Conservation (phyloP, 2,888 invertebrate species). For the Oxystoma pomonae region DNA sequence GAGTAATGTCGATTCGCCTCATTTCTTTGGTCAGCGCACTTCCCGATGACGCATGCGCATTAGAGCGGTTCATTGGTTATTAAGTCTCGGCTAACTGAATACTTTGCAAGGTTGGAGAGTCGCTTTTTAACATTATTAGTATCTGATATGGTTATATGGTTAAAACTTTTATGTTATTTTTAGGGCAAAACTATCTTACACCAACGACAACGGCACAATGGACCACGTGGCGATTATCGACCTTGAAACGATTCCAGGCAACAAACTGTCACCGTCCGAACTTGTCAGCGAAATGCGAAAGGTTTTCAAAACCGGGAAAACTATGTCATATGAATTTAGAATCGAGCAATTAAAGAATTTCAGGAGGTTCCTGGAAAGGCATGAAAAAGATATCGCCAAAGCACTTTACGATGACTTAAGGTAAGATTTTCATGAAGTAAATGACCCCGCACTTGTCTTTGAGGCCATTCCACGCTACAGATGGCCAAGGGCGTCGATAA, state of each 20-base stretch:
- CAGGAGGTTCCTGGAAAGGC: conserved; percentile 70
- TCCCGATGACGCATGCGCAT: too few species aligned
- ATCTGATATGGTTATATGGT: too few species aligned
- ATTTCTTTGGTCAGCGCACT: too few species aligned
- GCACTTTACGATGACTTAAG: conserved; percentile 63
- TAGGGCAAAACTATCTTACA: conserved; percentile 13
- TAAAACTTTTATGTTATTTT: conserved; percentile 9
- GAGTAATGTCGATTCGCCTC: too few species aligned
- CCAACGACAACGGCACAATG: conserved; percentile 10
- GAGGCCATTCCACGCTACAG: too few species aligned
- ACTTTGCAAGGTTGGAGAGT: too few species aligned
- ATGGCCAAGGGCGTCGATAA: too few species aligned
- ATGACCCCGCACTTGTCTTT: too few species aligned
- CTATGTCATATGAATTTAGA: conserved; percentile 74
- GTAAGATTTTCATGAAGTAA: too few species aligned
- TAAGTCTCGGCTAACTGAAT: too few species aligned
- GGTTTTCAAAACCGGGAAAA: conserved; percentile 75
- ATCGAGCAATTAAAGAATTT: conserved; percentile 46
- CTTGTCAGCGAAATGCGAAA: conserved; percentile 45
- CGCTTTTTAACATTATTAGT: too few species aligned
- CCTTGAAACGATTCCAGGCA: conserved; percentile 12
- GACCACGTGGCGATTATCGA: conserved; percentile 17
- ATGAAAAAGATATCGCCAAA: conserved; percentile 71
- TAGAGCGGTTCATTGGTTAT: too few species aligned
- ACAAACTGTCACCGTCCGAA: conserved; percentile 18